Percentiles rank a stretch among this genome's conserved stretches.
Conservation (phyloP, 2,797 vertebrate species). For the Erithacus rubecula region DNA sequence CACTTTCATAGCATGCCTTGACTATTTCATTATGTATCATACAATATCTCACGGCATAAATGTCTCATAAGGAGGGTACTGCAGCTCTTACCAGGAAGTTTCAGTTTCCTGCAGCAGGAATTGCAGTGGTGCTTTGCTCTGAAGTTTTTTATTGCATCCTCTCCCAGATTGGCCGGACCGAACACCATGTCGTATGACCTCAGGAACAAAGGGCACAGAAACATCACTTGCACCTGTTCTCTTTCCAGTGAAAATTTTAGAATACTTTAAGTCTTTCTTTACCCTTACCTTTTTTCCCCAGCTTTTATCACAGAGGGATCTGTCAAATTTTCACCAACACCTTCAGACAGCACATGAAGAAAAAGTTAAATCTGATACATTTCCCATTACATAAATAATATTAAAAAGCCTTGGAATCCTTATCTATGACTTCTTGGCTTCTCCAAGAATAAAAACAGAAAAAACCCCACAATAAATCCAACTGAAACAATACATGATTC, state of each 20-base stretch:
- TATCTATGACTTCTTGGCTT: not conserved
- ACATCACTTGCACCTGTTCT: not conserved
- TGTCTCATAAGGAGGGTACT: not conserved
- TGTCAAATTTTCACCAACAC: constrained; percentile 96
- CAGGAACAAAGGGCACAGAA: not conserved
- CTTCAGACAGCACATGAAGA: constrained; percentile 71
- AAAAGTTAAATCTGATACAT: constrained; percentile 29
- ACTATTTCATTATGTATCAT: accelerated
- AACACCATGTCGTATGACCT: constrained; percentile 98
- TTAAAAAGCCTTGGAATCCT: not conserved
- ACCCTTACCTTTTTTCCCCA: constrained; percentile 91
- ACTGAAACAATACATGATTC: not conserved
- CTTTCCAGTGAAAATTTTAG: not conserved
- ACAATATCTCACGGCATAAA: accelerated
- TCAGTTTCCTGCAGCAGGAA: constrained; percentile 96
- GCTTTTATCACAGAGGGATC: constrained; percentile 98
- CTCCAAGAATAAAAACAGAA: not conserved
- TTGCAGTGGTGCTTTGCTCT: constrained; percentile 96
- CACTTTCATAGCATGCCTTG: not conserved
- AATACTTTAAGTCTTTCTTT: not conserved
- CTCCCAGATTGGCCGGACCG: constrained; percentile 94
- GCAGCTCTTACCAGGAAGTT: constrained; percentile 88
- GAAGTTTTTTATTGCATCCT: constrained; percentile 97
- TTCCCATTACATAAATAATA: constrained; percentile 7
- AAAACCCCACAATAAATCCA: not conserved